A percentile compares a stretch with the other conserved stretches of the same genome.
Evolutionary conservation across 2,113 vertebrate species (phyloP).

Genomic region (Leucosticte australis): DNA sequence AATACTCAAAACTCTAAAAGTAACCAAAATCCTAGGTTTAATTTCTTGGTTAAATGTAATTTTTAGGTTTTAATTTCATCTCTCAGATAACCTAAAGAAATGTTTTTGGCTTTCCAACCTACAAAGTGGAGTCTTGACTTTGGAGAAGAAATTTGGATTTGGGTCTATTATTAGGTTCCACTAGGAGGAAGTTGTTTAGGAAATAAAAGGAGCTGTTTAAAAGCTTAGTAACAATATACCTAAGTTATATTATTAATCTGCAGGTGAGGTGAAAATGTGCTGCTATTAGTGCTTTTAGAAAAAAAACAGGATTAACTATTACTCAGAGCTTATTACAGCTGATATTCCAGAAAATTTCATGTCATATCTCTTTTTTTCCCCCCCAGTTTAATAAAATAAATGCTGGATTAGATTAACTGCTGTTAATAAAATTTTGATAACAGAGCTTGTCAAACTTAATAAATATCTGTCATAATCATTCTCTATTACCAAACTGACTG

Average conservation of each 20-base stretch:
- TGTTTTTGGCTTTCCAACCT: neutral
- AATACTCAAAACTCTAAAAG: neutral
- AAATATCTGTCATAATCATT: neutral
- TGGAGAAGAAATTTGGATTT: neutral
- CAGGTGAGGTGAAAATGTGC: neutral
- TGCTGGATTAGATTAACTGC: neutral
- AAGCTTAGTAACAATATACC: neutral
- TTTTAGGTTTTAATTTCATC: neutral
- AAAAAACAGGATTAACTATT: neutral
- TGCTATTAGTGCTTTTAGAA: neutral
- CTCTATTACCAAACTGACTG: neutral
- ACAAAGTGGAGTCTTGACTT: neutral
- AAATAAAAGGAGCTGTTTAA: neutral
- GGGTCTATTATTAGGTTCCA: neutral
- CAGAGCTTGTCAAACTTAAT: neutral
- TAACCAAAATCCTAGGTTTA: neutral
- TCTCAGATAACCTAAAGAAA: neutral
- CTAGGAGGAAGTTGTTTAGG: neutral
- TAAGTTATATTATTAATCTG: neutral
- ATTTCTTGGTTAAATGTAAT: neutral
- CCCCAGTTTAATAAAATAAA: neutral
- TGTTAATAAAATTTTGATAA: neutral
- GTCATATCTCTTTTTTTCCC: neutral
- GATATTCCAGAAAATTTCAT: neutral
- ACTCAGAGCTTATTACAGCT: neutral